A percentile compares a stretch with the other conserved stretches of the same genome.
Evolutionary conservation across 2,888 invertebrate species (phyloP).

Genomic region (Drosophila eohydei): DNA sequence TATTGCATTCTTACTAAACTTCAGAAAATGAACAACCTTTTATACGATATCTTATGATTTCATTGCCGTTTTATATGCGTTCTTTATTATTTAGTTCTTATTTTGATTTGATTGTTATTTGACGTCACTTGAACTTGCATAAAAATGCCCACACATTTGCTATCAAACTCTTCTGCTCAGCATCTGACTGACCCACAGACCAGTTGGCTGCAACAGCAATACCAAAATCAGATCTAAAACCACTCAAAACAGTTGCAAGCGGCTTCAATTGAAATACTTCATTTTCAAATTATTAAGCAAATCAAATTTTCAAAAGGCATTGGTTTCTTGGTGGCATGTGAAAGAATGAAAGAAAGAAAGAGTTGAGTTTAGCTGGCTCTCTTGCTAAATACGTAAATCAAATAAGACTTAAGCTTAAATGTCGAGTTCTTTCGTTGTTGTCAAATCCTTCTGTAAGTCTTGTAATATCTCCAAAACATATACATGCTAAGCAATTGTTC

Average conservation of each 20-base stretch:
- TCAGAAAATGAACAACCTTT: conserved; percentile 53
- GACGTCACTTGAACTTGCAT: conserved; percentile 70
- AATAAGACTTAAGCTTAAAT: conserved; percentile 42
- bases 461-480: conserved; percentile 58
- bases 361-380: conserved; percentile 3
- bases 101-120: conserved; percentile 29
- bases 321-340: conserved; percentile 92
- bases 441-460: conserved; percentile 82
- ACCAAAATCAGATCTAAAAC: conserved; percentile 17
- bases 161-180: conserved; percentile 41
- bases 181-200: conserved; percentile 35
- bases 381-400: conserved; percentile 13
- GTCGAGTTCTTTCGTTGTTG: conserved; percentile 44
- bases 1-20: conserved; percentile 71
- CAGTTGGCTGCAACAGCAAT: conserved; percentile 13
- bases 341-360: conserved; percentile 39
- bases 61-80: conserved; percentile 31
- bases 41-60: conserved; percentile 27
- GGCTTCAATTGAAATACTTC: conserved; percentile 35
- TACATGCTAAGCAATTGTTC: conserved; percentile 23
- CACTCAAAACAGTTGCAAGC: conserved; percentile 38
- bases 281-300: conserved; percentile 43
- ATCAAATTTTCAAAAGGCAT: conserved; percentile 86
- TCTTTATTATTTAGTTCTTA: conserved; percentile 17
- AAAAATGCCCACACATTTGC: conserved; percentile 56